Evolutionary conservation across 2,888 invertebrate genomes (phyloP), one percentile per base, ranked within the genome.

Genomic region (Choristoneura rosaceana): DNA sequence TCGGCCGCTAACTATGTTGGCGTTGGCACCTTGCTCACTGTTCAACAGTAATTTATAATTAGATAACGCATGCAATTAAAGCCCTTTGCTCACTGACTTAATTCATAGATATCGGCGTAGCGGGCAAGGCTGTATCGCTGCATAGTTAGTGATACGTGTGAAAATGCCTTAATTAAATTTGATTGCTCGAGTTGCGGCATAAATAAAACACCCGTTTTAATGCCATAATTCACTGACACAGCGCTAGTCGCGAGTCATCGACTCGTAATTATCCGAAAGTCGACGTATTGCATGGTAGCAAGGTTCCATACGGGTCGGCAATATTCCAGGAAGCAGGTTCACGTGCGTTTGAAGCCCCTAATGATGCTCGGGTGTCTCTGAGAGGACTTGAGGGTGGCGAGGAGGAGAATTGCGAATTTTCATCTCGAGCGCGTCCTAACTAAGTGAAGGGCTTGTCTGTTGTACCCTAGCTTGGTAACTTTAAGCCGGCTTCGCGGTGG

Each of bases 351-450:
- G 64, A 64, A 69, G 59, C 64, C 59, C 62, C 73, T 73, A 73
- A 73, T 73, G 73, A 73, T 43, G 68, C 73, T 69, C 64, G 73
- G 68, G 68, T 73, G 68, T 69, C 66, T 59, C 62, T 60, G 60
- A 73, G 73, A 60, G 71, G 63, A 50, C 69, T 69, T 15, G 73
- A 68, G 64, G 59, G 67, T 38, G 71, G 52, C 63, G 63, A 64
- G 73, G 43, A 52, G 59, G 73, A 41, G 50, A 68, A 69, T 73
- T 69, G 73, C 73, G 73, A 69, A 69, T 68, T 73, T 73, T 64
- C 59, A 73, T 33, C 63, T 52, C 41, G 58, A 69, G 73, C n/a
- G 64, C 59, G 59, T 17, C 73, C 41, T 73, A 64, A 73, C 63
- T 68, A 69, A 69, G 61, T 62, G 59, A 62, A 43, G 58, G 68